phyloP scores from a whole-genome alignment of 2,113 vertebrate species.

The Pterocles burchelli region DNA sequence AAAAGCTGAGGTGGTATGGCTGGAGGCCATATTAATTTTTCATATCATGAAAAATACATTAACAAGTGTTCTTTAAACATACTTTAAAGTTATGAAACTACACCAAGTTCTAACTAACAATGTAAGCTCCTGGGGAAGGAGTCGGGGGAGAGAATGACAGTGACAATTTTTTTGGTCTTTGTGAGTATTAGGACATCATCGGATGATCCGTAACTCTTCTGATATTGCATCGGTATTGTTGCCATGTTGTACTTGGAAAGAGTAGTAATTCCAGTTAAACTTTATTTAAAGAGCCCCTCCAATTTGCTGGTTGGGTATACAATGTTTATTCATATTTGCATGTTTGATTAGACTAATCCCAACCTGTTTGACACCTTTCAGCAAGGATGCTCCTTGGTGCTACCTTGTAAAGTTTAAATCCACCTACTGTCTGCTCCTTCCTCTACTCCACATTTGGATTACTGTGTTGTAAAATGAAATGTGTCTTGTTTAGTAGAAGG shows the following conservation, averaged over 20 bases:
- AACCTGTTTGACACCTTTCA: neutral
- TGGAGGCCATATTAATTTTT: slow-evolving; percentile 46
- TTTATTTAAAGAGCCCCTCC: neutral
- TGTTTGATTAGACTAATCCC: neutral
- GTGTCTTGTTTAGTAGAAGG: neutral
- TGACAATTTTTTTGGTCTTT: neutral
- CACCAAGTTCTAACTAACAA: neutral
- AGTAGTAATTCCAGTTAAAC: neutral
- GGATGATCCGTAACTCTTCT: neutral
- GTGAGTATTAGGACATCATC: neutral
- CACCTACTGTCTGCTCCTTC: neutral
- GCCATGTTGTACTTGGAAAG: neutral
- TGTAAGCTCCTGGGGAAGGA: neutral
- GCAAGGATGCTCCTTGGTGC: neutral
- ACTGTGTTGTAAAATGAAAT: fast-evolving
- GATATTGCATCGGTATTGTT: neutral
- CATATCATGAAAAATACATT: slow-evolving; percentile 41
- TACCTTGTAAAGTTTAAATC: neutral
- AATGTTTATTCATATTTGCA: neutral
- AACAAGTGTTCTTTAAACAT: slow-evolving; percentile 12
- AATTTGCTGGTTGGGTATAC: neutral
- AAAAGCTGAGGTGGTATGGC: neutral
- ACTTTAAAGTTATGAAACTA: slow-evolving; percentile 16
- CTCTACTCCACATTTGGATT: neutral
- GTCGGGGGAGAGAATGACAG: neutral